phyloP scores from a whole-genome alignment of 2,113 vertebrate species.

The Cairina moschata region DNA sequence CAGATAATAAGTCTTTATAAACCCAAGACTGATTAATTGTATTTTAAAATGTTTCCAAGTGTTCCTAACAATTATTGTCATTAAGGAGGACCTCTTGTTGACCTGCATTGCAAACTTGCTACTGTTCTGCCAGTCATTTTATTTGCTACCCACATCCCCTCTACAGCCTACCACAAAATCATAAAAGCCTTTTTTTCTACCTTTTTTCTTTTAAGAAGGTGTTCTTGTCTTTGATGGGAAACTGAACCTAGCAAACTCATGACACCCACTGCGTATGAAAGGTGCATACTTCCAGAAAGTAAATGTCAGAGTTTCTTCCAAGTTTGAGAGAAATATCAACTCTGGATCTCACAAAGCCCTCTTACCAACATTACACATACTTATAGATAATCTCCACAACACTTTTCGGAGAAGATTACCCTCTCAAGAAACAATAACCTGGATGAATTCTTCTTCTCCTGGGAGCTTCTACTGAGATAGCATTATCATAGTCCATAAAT shows the following conservation, averaged over 20 bases:
- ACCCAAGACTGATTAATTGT: neutral
- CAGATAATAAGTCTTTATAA: constrained; percentile 24
- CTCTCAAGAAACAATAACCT: constrained; percentile 32
- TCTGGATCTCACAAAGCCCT: neutral
- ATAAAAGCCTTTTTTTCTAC: neutral
- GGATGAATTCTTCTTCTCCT: neutral
- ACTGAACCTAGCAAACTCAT: neutral
- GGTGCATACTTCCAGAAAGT: neutral
- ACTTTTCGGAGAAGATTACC: neutral
- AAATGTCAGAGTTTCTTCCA: neutral
- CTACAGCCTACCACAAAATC: neutral
- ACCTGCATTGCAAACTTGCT: neutral
- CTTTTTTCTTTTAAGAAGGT: neutral
- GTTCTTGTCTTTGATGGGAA: neutral
- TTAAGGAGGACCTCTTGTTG: neutral
- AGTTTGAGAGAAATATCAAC: neutral
- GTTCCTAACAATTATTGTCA: neutral
- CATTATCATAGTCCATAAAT: neutral
- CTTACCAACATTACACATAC: neutral
- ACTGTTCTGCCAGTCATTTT: neutral
- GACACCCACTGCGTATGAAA: neutral
- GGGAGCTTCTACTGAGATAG: neutral
- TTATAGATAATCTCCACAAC: neutral
- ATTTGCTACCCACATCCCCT: neutral
- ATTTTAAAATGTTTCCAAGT: neutral